Percentiles rank a stretch among this genome's conserved stretches.
phyloP scores from a whole-genome alignment of 92 coral and sea anemone species.

The Metridium senile region DNA sequence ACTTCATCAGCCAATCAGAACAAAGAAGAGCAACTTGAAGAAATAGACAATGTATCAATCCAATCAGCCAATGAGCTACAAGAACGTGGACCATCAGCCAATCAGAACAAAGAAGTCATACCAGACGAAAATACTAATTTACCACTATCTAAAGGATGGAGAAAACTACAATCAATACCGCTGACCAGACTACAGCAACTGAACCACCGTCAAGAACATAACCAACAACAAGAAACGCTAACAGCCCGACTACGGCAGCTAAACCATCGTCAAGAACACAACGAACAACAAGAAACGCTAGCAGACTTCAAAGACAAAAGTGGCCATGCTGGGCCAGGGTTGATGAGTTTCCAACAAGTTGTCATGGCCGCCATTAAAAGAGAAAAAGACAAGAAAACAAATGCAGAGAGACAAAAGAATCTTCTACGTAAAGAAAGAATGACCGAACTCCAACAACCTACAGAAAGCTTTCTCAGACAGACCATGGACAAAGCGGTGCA shows the following conservation, averaged over 20 bases:
- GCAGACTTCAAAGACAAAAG: constrained; percentile 8
- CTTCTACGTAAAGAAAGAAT: constrained; percentile 27
- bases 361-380: constrained; percentile 35
- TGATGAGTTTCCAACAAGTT: constrained; percentile 30
- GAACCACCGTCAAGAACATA: neutral
- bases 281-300: neutral
- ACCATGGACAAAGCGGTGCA: constrained; percentile 15
- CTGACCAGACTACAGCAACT: constrained; percentile 9
- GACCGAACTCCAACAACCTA: constrained; percentile 28
- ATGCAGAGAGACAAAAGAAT: constrained; percentile 1
- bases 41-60: neutral
- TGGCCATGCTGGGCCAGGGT: constrained; percentile 3
- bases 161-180: constrained; percentile 22
- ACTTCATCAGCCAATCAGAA: neutral
- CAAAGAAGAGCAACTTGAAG: neutral
- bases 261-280: neutral
- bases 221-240: neutral
- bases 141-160: constrained; percentile 29
- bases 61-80: neutral
- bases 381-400: constrained; percentile 2
- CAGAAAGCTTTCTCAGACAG: constrained; percentile 42
- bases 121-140: neutral
- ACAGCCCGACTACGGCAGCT: too few species aligned
- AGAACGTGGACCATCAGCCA: neutral
- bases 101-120: neutral